These are phyloP conservation scores for Falco punctatus DNA, from an alignment of 2,113 vertebrate genomes.

Conservation along the genomic window DNA sequence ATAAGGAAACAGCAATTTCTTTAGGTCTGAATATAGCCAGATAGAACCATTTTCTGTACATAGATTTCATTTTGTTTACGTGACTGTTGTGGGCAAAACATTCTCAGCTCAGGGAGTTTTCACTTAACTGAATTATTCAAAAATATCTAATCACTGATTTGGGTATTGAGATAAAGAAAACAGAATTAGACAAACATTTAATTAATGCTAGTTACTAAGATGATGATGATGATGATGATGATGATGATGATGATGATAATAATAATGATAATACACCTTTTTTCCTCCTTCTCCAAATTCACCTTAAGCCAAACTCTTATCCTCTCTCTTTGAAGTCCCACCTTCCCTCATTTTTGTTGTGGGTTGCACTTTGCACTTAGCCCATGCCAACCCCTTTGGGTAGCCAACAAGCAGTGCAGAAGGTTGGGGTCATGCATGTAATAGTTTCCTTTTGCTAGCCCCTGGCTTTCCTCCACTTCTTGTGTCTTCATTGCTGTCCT, in stretches of 20 bases:
- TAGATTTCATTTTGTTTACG: neutral
- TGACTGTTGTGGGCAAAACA: neutral
- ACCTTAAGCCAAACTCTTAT: neutral
- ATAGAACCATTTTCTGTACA: neutral
- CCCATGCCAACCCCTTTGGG: neutral
- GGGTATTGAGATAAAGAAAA: neutral
- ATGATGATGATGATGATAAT: too few species aligned
- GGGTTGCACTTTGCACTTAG: neutral
- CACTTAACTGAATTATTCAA: neutral
- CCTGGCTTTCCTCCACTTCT: neutral
- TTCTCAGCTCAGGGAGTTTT: neutral
- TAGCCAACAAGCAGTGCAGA: too few species aligned
- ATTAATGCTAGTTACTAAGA: neutral
- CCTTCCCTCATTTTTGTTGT: neutral
- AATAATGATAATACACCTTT: neutral
- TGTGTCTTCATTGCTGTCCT: neutral
- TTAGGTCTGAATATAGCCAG: neutral
- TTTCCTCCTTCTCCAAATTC: neutral
- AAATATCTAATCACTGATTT: neutral
- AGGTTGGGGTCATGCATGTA: fast-evolving
- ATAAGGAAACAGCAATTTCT: neutral
- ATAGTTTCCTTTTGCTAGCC: neutral
- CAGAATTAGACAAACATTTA: neutral
- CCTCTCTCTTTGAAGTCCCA: neutral
- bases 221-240: too few species aligned